A percentile compares a stretch with the other conserved stretches of the same genome.
These are phyloP conservation scores for Anser cygnoides DNA, from an alignment of 2,113 vertebrate genomes.

Conservation along the genomic window DNA sequence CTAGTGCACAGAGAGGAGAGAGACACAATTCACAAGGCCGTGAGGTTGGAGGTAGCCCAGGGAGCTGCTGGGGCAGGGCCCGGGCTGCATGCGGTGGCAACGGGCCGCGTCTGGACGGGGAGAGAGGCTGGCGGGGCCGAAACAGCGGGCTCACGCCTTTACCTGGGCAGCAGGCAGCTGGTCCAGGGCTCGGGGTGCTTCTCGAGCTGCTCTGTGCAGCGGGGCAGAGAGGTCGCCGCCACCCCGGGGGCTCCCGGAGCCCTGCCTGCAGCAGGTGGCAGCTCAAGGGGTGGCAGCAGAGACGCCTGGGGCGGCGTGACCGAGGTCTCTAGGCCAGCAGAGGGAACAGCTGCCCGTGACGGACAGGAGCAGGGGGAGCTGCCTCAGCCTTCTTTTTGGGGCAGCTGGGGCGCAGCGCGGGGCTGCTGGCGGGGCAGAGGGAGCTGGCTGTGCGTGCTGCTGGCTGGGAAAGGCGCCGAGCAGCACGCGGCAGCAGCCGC, in stretches of 20 bases:
- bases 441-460: neutral
- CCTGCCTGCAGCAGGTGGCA: neutral
- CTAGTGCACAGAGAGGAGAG: constrained; percentile 84
- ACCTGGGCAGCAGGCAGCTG: neutral
- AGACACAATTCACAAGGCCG: constrained; percentile 74
- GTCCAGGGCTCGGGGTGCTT: neutral
- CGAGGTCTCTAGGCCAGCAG: neutral
- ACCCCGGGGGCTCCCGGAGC: neutral
- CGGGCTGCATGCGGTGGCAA: constrained; percentile 11
- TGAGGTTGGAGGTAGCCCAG: constrained; percentile 45
- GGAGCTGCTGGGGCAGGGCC: neutral
- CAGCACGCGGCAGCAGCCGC: neutral
- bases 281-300: neutral
- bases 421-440: neutral
- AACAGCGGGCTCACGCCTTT: fast-evolving
- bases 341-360: neutral
- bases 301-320: neutral
- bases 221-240: neutral
- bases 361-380: neutral
- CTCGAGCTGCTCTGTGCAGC: neutral
- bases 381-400: neutral
- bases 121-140: neutral
- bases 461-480: neutral
- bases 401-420: neutral
- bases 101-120: neutral